Evolutionary conservation across 2,113 vertebrate species (phyloP).

Genomic region (Corythornis cristatus): DNA sequence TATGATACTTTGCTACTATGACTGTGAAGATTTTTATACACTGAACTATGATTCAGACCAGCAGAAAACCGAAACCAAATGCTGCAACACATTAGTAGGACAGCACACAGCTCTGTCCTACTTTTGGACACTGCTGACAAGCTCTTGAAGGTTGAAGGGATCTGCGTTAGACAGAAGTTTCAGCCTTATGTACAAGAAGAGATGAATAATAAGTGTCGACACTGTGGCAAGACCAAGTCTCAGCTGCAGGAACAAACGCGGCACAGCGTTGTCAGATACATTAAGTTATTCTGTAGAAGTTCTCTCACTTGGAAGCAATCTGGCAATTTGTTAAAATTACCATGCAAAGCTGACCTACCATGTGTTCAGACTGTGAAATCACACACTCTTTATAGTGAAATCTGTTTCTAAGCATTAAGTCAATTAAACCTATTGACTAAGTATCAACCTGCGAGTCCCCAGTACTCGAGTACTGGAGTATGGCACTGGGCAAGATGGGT

Average conservation of each 20-base stretch:
- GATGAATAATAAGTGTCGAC: not conserved
- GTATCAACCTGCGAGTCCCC: not conserved
- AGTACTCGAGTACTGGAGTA: accelerated
- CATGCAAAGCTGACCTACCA: not conserved
- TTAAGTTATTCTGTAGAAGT: not conserved
- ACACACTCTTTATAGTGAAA: too few species aligned
- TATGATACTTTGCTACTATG: accelerated
- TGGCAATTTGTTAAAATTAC: not conserved
- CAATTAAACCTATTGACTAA: not conserved
- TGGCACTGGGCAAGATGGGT: not conserved
- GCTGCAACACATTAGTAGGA: not conserved
- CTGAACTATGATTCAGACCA: not conserved
- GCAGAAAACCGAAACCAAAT: not conserved
- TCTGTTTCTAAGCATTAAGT: too few species aligned
- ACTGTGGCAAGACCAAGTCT: not conserved
- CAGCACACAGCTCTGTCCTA: not conserved
- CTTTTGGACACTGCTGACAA: not conserved
- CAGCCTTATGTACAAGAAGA: not conserved
- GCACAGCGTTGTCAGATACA: not conserved
- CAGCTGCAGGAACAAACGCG: not conserved
- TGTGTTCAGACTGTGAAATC: not conserved
- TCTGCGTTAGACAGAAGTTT: slow-evolving; percentile 20
- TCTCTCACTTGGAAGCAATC: not conserved
- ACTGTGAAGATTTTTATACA: not conserved
- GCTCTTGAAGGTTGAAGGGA: slow-evolving; percentile 14